Percentiles rank a stretch among this genome's conserved stretches.
Conservation (phyloP, 2,888 invertebrate species). For the Hofmannophila pseudospretella region DNA sequence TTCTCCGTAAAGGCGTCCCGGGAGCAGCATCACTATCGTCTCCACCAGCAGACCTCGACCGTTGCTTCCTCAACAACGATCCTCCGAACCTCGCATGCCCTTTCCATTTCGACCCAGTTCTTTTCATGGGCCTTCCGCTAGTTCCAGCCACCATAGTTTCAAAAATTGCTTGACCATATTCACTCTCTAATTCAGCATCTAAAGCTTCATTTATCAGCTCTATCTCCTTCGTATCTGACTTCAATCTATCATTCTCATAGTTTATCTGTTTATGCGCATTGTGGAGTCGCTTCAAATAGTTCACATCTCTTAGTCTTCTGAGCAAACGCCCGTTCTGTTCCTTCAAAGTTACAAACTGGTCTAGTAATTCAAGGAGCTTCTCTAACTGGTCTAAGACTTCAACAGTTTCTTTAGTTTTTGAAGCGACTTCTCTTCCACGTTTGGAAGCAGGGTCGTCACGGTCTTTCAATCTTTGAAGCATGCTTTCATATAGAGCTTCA, state of each 20-base stretch:
- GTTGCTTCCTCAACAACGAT: conserved; percentile 75
- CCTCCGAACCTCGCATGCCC: conserved; percentile 64
- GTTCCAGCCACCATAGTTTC: conserved; percentile 79
- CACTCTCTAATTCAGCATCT: conserved; percentile 79
- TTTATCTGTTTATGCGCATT: conserved; percentile 76
- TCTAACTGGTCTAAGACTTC: conserved; percentile 88
- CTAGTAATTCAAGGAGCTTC: conserved; percentile 85
- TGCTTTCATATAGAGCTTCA: conserved; percentile 55
- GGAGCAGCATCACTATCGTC: conserved; percentile 74
- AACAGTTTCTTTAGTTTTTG: conserved; percentile 76
- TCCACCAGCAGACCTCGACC: conserved; percentile 83
- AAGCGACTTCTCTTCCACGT: conserved; percentile 75
- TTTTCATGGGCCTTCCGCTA: conserved; percentile 64
- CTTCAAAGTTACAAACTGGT: conserved; percentile 84
- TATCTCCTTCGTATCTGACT: conserved; percentile 51
- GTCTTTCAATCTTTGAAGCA: conserved; percentile 59
- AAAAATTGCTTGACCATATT: conserved; percentile 80
- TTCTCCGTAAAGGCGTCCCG: conserved; percentile 55
- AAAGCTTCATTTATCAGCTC: conserved; percentile 67
- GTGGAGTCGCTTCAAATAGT: conserved; percentile 82
- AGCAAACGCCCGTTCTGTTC: conserved; percentile 84
- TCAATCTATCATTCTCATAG: conserved; percentile 54
- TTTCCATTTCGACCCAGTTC: conserved; percentile 72
- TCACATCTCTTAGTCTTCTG: conserved; percentile 83
- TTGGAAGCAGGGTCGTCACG: conserved; percentile 65